A percentile compares a stretch with the other conserved stretches of the same genome.
Evolutionary conservation across 2,888 invertebrate species (phyloP).

Genomic region (Calameuta idolon): DNA sequence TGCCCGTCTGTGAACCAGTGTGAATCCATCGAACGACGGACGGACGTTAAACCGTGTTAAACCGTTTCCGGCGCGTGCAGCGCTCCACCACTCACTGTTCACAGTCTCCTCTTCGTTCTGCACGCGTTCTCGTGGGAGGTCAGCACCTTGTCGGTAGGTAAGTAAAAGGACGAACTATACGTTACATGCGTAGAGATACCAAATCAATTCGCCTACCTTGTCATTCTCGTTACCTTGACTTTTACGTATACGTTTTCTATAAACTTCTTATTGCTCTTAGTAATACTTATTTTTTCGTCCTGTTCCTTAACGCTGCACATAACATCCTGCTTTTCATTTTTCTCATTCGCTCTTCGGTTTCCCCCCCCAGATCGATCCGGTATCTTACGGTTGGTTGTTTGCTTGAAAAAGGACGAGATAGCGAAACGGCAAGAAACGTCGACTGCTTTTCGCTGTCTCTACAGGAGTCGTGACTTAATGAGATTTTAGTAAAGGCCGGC

Average conservation of each 20-base stretch:
- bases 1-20: background rate
- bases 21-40: background rate
- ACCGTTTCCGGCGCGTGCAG: constrained; percentile 9
- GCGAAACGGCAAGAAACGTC: background rate
- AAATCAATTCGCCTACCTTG: background rate
- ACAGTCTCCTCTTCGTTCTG: background rate
- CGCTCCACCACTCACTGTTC: background rate
- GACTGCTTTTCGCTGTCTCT: background rate
- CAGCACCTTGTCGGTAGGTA: constrained; percentile 42
- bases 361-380: background rate
- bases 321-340: background rate
- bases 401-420: background rate
- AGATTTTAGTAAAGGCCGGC: background rate
- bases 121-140: constrained; percentile 38
- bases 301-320: background rate
- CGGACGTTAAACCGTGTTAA: constrained; percentile 9
- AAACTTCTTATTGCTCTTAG: background rate
- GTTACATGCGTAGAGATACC: background rate
- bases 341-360: background rate
- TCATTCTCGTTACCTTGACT: background rate
- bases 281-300: background rate
- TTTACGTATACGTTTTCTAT: background rate
- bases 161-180: constrained; percentile 19
- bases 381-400: background rate
- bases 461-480: background rate